These are phyloP conservation scores for Masticophis lateralis DNA, from an alignment of 2,797 vertebrate species.

Conservation along the genomic window DNA sequence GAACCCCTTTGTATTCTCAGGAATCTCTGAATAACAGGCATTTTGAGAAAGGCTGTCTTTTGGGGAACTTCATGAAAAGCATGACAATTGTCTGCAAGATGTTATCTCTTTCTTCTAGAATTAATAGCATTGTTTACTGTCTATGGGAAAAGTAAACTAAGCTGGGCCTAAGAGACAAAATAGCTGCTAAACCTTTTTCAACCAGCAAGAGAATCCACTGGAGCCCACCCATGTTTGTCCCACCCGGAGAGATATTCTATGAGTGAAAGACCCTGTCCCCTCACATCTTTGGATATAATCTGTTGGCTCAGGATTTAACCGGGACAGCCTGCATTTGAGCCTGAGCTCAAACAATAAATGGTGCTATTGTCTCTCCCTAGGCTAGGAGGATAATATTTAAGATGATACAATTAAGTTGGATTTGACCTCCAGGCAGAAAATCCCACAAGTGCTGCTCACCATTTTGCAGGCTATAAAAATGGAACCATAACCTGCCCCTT, in stretches of 20 bases:
- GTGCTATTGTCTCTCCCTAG: not conserved
- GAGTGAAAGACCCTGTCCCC: not conserved
- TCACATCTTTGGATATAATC: not conserved
- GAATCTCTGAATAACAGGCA: not conserved
- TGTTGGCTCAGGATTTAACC: constrained; percentile 29
- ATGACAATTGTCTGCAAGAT: not conserved
- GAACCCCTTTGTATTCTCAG: not conserved
- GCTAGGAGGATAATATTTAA: not conserved
- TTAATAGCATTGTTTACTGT: not conserved
- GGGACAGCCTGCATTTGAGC: not conserved
- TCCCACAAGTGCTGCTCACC: too few relatives aligned
- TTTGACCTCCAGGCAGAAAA: not conserved
- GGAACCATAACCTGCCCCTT: not conserved
- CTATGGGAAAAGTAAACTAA: not conserved
- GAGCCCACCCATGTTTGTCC: not conserved
- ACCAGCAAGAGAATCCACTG: not conserved
- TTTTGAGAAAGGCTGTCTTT: not conserved
- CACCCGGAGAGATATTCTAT: too few relatives aligned
- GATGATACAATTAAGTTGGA: not conserved
- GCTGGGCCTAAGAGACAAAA: not conserved
- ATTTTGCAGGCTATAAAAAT: not conserved
- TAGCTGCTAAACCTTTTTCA: not conserved
- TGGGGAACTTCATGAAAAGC: not conserved
- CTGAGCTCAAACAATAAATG: not conserved
- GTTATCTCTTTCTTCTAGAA: not conserved